Percentiles rank a stretch among this genome's conserved stretches.
These are phyloP conservation scores for honey bee (Apis mellifera) DNA, from an alignment of 1,140 invertebrate species.

Conservation along the genomic window DNA sequence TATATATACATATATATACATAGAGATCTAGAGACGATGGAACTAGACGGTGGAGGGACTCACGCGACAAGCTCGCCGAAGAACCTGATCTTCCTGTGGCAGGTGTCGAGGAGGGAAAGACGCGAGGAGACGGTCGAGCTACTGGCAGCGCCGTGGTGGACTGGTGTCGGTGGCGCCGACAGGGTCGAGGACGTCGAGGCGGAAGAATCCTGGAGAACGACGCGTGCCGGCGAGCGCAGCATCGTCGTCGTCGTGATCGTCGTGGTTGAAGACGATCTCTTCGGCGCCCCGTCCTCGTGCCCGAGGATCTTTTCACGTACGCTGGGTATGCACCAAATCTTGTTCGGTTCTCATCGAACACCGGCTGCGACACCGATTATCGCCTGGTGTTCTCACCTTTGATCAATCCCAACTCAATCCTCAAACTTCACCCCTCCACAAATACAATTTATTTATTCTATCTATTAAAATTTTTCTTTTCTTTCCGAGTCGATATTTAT, in stretches of 20 bases:
- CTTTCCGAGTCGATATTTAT: neutral
- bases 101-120: slow-evolving; percentile 86
- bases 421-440: neutral
- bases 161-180: slow-evolving; percentile 76
- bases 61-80: slow-evolving; percentile 87
- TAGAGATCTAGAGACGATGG: slow-evolving; percentile 52
- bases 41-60: slow-evolving; percentile 77
- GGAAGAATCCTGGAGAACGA: slow-evolving; percentile 63
- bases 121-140: slow-evolving; percentile 77
- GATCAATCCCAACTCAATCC: neutral
- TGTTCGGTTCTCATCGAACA: slow-evolving; percentile 66
- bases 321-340: slow-evolving; percentile 73
- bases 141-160: slow-evolving; percentile 72
- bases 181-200: slow-evolving; percentile 71
- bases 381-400: slow-evolving; percentile 18
- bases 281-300: slow-evolving; percentile 63
- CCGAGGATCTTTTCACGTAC: slow-evolving; percentile 68
- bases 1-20: neutral
- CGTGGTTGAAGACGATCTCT: slow-evolving; percentile 61
- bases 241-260: slow-evolving; percentile 64
- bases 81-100: slow-evolving; percentile 87
- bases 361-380: slow-evolving; percentile 31
- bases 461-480: neutral
- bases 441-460: neutral
- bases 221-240: slow-evolving; percentile 76